Conservation (phyloP, 2,888 invertebrate species). For the Melanchra persicariae region DNA sequence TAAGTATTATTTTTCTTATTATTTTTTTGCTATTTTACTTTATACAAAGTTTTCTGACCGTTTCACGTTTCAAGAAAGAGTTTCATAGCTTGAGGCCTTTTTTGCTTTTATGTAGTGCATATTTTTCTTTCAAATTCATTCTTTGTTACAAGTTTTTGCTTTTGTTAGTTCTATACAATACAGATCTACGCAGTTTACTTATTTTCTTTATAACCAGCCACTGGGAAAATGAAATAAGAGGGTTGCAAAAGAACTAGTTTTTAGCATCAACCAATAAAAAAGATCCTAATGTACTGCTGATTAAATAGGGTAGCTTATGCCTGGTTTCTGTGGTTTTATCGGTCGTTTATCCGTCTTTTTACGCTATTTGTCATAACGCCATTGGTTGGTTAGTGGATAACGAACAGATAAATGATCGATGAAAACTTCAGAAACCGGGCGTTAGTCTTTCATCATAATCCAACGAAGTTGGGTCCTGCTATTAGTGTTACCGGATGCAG, state of each 20-base stretch:
- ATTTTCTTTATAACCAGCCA: conserved; percentile 1
- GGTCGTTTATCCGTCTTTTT: no score
- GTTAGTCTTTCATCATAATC: background rate
- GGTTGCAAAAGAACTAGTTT: background rate
- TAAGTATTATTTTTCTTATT: conserved; percentile 1
- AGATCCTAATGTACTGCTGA: no score
- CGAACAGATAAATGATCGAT: no score
- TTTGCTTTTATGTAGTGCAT: conserved; percentile 33
- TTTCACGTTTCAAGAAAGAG: conserved; percentile 38
- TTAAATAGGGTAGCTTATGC: no score
- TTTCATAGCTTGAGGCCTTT: conserved; percentile 30
- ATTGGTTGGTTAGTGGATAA: no score
- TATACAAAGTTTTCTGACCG: conserved; percentile 27
- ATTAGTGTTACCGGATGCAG: no score
- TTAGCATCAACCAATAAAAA: no score
- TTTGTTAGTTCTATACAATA: conserved; percentile 20
- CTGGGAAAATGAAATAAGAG: conserved; percentile 1
- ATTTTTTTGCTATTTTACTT: conserved; percentile 15
- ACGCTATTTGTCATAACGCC: no score
- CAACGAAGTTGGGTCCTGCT: no score
- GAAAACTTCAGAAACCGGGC: no score
- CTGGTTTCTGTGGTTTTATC: no score
- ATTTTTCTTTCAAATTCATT: conserved; percentile 50
- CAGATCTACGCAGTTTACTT: background rate
- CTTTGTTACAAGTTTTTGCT: conserved; percentile 35